A percentile compares a stretch with the other conserved stretches of the same genome.
These are phyloP conservation scores for Rhyacophila evoluta DNA, from an alignment of 2,888 invertebrate species.

Conservation along the genomic window DNA sequence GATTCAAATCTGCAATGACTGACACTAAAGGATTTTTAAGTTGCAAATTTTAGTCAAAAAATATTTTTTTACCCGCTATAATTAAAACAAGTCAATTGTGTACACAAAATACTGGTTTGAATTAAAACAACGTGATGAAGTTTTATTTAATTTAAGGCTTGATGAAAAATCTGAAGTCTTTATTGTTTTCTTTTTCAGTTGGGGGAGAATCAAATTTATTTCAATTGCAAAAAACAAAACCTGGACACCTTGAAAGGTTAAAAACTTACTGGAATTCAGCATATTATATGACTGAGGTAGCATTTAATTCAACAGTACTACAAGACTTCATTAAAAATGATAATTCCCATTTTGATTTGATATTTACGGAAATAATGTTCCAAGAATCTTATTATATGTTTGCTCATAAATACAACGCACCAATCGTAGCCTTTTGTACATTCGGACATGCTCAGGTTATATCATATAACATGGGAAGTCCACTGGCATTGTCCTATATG, in stretches of 20 bases:
- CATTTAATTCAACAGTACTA: slow-evolving; percentile 1
- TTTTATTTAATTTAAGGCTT: too few species aligned
- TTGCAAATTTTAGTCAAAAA: too few species aligned
- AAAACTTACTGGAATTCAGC: slow-evolving; percentile 61
- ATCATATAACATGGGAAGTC: slow-evolving; percentile 39
- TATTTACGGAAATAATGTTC: slow-evolving; percentile 56
- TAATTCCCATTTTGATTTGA: slow-evolving; percentile 55
- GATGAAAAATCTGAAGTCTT: too few species aligned
- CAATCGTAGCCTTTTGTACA: slow-evolving; percentile 34
- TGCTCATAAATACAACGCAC: slow-evolving; percentile 56
- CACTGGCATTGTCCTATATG: slow-evolving; percentile 60
- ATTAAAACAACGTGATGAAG: not conserved
- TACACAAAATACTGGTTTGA: too few species aligned
- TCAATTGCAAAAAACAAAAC: too few species aligned
- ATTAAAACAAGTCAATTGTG: too few species aligned
- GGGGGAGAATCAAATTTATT: too few species aligned
- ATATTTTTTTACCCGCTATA: too few species aligned
- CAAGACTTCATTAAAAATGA: slow-evolving; percentile 47
- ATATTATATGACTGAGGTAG: slow-evolving; percentile 54
- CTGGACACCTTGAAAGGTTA: not conserved
- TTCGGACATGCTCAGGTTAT: slow-evolving; percentile 32
- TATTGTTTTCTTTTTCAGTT: too few species aligned
- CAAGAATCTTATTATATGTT: slow-evolving; percentile 56
- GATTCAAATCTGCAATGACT: too few species aligned
- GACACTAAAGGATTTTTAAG: too few species aligned